Base-by-base conservation (phyloP, 2,113 vertebrate species). In the Caracal caracal region DNA sequence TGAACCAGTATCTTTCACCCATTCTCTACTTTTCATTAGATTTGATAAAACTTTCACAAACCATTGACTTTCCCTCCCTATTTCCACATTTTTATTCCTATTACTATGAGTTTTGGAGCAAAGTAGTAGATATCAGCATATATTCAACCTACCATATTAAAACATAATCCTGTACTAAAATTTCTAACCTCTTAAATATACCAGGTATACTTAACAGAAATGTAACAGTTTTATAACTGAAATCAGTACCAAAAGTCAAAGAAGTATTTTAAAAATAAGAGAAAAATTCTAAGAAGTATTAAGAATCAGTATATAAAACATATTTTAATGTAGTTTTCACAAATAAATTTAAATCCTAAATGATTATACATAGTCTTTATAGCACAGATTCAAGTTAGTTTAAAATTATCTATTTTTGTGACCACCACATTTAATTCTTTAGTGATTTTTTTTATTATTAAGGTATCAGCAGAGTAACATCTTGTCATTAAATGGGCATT, bases 371-470 rank as follows among this genome's bases (percentile, higher is more conserved):
- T 59, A 53, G 63, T 82, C n/a, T 40, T 68, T 56, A 47, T 30
- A 87, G 16, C 12, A 70, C 3, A 75, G 5, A 71, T 35, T 80
- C 4, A 53, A 6, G 0, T 88, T 88, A 35, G 7, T 63, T 84
- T 68, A 86, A 90, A 91, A 93, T 73, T 20, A 88, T 40, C 19
- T 97, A 16, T 47, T 90, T 79, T 92, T 73, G 8, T 73, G 51
- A 90, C 13, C 79, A 59, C 0, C 3, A 63, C 68, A 49, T 84
- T 93, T 40, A 79, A 33, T 56, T 79, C 11, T 80, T 88, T 28
- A 65, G 11, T 13, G 61, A 71, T 20, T 35, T 22, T 35, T 22
- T 82, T 92, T 88, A 68, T 33, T 75, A 85, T 35, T 49, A 53
- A 76, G 22, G 2, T 84, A 17, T 56, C 26, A 4, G 10, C 10